A percentile compares a stretch with the other conserved stretches of the same genome.
Evolutionary conservation across 2,888 invertebrate species (phyloP).

Genomic region (Papilio elwesi): DNA sequence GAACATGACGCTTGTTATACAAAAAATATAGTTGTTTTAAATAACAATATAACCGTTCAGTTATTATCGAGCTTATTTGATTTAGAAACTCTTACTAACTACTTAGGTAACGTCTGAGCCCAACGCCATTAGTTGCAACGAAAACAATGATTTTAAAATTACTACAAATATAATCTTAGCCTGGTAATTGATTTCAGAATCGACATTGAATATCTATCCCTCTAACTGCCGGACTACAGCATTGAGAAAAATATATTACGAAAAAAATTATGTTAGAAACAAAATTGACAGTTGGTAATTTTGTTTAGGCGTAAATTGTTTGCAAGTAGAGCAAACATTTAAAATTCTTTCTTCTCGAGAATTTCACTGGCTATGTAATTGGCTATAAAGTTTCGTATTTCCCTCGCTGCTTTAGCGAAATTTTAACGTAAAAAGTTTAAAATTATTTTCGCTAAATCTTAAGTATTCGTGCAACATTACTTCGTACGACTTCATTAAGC

Average conservation of each 20-base stretch:
- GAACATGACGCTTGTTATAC: neutral
- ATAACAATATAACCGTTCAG: neutral
- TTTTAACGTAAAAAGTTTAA: conserved; percentile 44
- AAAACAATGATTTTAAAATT: too few species aligned
- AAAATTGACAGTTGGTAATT: conserved; percentile 30
- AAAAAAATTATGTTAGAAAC: neutral
- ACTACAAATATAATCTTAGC: too few species aligned
- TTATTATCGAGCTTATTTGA: too few species aligned
- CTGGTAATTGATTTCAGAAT: neutral
- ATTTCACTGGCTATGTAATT: conserved; percentile 39
- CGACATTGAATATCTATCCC: neutral
- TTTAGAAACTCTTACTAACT: too few species aligned
- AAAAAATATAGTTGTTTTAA: too few species aligned
- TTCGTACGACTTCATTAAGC: conserved; percentile 70
- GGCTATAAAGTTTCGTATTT: conserved; percentile 40
- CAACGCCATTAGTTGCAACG: too few species aligned
- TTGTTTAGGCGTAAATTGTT: conserved; percentile 34
- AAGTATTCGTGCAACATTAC: conserved; percentile 61
- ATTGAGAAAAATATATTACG: neutral
- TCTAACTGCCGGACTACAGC: neutral
- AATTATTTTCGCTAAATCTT: conserved; percentile 51
- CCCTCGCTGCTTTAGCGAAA: conserved; percentile 35
- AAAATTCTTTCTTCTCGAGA: conserved; percentile 38
- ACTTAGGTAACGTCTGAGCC: too few species aligned
- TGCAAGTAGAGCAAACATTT: conserved; percentile 30